These are phyloP conservation scores for Columba livia DNA, from an alignment of 2,113 vertebrate species.

Conservation along the genomic window DNA sequence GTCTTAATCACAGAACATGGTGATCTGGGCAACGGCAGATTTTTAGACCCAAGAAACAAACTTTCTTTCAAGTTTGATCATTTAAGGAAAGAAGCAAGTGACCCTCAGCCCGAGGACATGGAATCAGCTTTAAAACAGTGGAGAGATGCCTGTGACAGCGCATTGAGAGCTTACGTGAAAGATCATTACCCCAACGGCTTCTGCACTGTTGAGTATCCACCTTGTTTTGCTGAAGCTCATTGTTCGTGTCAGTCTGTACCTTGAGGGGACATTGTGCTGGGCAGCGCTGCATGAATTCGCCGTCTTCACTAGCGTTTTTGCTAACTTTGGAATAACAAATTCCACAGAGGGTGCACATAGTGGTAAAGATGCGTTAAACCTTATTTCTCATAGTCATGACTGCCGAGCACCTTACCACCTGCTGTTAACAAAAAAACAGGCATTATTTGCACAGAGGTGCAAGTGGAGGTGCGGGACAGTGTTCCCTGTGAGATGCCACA, in stretches of 20 bases:
- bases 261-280: not conserved
- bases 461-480: not conserved
- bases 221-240: not conserved
- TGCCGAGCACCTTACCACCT: not conserved
- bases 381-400: not conserved
- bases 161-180: slow-evolving; percentile 88
- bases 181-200: slow-evolving; percentile 93
- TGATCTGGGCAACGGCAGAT: slow-evolving; percentile 90
- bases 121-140: slow-evolving; percentile 82
- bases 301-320: not conserved
- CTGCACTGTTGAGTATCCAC: slow-evolving; percentile 86
- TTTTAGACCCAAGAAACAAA: slow-evolving; percentile 93
- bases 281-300: not conserved
- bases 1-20: slow-evolving; percentile 96
- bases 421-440: not conserved
- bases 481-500: not conserved
- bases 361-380: not conserved
- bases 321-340: not conserved
- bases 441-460: not conserved
- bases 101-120: slow-evolving; percentile 83
- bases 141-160: slow-evolving; percentile 89
- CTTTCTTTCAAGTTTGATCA: slow-evolving; percentile 96
- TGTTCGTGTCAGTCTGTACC: not conserved
- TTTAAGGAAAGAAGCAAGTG: slow-evolving; percentile 91
- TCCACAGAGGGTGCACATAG: not conserved